Evolutionary conservation across 2,888 invertebrate species (phyloP).

Genomic region (Hydrotaea diabolus): DNA sequence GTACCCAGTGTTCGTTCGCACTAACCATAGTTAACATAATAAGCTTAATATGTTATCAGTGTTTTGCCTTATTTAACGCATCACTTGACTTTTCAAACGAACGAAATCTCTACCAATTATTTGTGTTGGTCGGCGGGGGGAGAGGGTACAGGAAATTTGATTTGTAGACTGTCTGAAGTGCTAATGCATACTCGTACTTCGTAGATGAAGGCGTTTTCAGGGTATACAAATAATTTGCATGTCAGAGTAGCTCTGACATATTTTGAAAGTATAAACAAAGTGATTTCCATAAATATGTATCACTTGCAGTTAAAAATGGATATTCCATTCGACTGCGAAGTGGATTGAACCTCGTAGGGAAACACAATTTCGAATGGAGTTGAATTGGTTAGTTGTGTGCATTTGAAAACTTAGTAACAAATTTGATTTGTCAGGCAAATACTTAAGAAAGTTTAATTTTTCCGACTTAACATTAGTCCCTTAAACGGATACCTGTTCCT

Average conservation of each 20-base stretch:
- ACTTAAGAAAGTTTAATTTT: no score
- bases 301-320: no score
- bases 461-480: no score
- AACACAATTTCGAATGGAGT: no score
- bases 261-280: background rate
- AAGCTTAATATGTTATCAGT: conserved; percentile 65
- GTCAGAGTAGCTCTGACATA: background rate
- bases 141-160: background rate
- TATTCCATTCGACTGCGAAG: no score
- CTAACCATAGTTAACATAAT: conserved; percentile 55
- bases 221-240: conserved; percentile 6
- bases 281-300: background rate
- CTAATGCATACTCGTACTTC: conserved; percentile 2
- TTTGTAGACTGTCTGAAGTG: background rate
- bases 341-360: no score
- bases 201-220: background rate
- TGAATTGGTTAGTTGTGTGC: no score
- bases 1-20: background rate
- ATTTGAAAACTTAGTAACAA: no score
- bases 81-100: conserved; percentile 62
- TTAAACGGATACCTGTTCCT: no score
- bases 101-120: conserved; percentile 21
- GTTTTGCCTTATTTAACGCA: conserved; percentile 66
- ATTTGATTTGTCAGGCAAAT: no score
- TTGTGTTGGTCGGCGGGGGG: background rate